Evolutionary conservation across 2,888 invertebrate species (phyloP).

Genomic region (Ashinkailepas kermadecensis): DNA sequence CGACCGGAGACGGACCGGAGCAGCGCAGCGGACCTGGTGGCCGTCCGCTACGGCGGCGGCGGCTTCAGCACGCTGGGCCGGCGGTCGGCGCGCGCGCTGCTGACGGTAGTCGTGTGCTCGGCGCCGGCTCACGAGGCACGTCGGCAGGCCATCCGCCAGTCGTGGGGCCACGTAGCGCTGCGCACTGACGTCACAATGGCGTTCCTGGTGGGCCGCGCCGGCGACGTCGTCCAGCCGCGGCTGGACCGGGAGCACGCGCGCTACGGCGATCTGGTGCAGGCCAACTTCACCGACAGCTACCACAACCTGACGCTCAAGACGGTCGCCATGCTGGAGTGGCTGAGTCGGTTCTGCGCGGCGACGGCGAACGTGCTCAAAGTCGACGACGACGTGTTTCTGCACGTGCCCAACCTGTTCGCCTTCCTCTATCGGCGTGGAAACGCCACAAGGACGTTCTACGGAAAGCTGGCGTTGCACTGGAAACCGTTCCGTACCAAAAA

Average conservation of each 20-base stretch:
- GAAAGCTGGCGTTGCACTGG: constrained; percentile 72
- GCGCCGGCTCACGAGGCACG: constrained; percentile 63
- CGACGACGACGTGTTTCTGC: constrained; percentile 84
- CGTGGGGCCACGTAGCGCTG: constrained; percentile 67
- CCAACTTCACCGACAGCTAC: constrained; percentile 66
- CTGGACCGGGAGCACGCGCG: constrained; percentile 55
- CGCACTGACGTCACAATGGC: constrained; percentile 55
- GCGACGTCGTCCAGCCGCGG: constrained; percentile 36
- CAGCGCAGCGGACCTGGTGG: no score
- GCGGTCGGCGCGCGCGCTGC: constrained; percentile 45
- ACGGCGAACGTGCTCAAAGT: constrained; percentile 71
- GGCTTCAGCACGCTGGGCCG: neutral
- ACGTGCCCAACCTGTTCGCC: constrained; percentile 61
- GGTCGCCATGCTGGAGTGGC: constrained; percentile 73
- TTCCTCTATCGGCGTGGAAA: constrained; percentile 52
- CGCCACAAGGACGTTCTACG: constrained; percentile 53
- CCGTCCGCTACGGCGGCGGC: no score
- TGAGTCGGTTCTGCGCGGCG: constrained; percentile 63
- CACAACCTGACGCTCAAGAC: constrained; percentile 76
- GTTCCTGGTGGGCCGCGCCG: constrained; percentile 59
- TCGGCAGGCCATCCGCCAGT: constrained; percentile 66
- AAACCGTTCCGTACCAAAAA: constrained; percentile 74
- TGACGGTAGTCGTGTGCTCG: constrained; percentile 63
- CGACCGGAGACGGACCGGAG: no score
- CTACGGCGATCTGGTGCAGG: constrained; percentile 68